These are phyloP conservation scores for Lasioglossum oenotherae DNA, from an alignment of 2,888 invertebrate species.

Conservation along the genomic window DNA sequence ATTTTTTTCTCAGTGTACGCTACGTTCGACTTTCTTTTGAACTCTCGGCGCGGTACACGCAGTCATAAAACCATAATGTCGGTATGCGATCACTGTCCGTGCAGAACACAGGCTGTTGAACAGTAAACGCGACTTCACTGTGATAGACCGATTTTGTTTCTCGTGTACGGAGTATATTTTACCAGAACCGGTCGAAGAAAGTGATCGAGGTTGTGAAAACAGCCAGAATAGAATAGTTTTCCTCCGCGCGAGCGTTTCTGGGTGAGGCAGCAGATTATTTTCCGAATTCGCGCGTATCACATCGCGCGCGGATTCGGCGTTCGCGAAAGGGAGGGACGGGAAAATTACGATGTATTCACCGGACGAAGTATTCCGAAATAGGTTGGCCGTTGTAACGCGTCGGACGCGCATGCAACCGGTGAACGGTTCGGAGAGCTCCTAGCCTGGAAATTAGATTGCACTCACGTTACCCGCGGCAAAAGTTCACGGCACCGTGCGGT, in stretches of 20 bases:
- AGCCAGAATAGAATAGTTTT: not conserved
- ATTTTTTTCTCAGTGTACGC: no score
- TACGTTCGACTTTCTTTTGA: no score
- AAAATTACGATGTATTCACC: constrained; percentile 43
- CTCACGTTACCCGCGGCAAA: constrained; percentile 62
- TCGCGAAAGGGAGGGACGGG: not conserved
- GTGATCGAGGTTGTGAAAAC: no score
- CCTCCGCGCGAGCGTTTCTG: not conserved
- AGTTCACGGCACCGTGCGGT: constrained; percentile 63
- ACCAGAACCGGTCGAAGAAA: no score
- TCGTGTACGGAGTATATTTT: no score
- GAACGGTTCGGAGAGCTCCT: constrained; percentile 32
- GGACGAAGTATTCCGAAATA: constrained; percentile 52
- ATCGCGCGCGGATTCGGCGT: not conserved
- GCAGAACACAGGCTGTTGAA: no score
- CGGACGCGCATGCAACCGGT: constrained; percentile 43
- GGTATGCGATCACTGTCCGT: no score
- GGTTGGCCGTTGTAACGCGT: constrained; percentile 35
- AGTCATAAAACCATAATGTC: no score
- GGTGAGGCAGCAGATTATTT: not conserved
- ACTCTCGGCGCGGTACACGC: no score
- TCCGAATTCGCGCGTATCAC: not conserved
- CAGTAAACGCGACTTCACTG: no score
- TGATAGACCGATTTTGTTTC: no score
- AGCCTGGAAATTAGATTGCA: constrained; percentile 66